These are phyloP conservation scores for Hydropsyche tenuis DNA, from an alignment of 1,140 invertebrate species.

Conservation along the genomic window DNA sequence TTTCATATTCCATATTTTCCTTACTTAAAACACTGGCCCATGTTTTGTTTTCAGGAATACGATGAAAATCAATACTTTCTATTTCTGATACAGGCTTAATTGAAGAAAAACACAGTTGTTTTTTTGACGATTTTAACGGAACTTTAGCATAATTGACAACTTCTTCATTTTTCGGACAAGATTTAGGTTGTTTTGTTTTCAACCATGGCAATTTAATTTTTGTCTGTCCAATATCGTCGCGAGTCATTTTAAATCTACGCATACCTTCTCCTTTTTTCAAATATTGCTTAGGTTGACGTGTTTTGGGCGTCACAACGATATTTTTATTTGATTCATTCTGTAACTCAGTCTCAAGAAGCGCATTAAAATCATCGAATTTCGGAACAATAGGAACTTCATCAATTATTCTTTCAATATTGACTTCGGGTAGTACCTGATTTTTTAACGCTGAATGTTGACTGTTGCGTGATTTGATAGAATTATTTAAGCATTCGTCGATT, in stretches of 20 bases:
- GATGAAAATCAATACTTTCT: too few species aligned
- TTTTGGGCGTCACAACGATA: not conserved
- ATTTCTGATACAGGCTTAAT: too few species aligned
- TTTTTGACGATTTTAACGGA: too few species aligned
- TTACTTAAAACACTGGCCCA: not conserved
- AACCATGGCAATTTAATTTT: slow-evolving; percentile 33
- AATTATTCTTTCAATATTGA: not conserved
- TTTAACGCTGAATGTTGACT: not conserved
- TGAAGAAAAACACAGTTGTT: too few species aligned
- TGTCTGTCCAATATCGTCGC: slow-evolving; percentile 46
- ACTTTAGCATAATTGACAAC: not conserved
- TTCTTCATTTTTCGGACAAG: not conserved
- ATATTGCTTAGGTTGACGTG: slow-evolving; percentile 51
- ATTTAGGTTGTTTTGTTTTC: not conserved
- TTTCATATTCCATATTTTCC: slow-evolving; percentile 37
- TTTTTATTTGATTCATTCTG: slow-evolving; percentile 33
- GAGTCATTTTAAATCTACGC: slow-evolving; percentile 53
- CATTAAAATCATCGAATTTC: slow-evolving; percentile 33
- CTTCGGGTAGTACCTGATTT: not conserved
- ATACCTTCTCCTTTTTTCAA: slow-evolving; percentile 61
- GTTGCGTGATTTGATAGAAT: too few species aligned
- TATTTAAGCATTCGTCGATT: too few species aligned
- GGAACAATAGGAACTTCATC: slow-evolving; percentile 36
- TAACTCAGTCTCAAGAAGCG: slow-evolving; percentile 40
- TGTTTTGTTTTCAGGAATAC: not conserved